Conservation (phyloP, 1,140 invertebrate genomes). For the Euwallacea fornicatus region DNA sequence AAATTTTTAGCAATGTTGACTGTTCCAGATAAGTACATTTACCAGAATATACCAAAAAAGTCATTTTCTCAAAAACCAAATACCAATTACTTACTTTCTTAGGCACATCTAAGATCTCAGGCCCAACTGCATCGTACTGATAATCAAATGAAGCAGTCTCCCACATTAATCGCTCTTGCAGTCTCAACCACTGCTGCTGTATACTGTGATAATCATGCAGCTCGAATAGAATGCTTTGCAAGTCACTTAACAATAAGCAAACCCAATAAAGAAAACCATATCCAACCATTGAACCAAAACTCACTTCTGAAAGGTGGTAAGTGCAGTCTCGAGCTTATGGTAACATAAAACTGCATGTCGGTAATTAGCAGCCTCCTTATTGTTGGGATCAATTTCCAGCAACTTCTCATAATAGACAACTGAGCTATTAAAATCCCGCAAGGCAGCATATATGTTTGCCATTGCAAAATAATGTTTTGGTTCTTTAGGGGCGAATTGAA, state of each 20-base stretch:
- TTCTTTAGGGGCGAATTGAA: slow-evolving; percentile 74
- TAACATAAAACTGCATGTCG: slow-evolving; percentile 72
- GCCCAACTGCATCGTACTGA: slow-evolving; percentile 38
- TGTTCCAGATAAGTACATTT: too few species aligned
- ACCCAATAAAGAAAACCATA: slow-evolving; percentile 13
- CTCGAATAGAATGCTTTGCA: slow-evolving; percentile 67
- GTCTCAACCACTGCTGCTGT: slow-evolving; percentile 65
- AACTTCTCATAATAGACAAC: slow-evolving; percentile 70
- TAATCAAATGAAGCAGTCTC: slow-evolving; percentile 61
- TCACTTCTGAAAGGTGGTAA: slow-evolving; percentile 64
- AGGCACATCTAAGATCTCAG: slow-evolving; percentile 42
- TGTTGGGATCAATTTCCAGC: slow-evolving; percentile 60
- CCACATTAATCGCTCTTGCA: slow-evolving; percentile 64
- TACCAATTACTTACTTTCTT: slow-evolving; percentile 35
- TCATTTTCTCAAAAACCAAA: too few species aligned
- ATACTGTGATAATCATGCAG: slow-evolving; percentile 68
- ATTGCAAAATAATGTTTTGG: slow-evolving; percentile 77
- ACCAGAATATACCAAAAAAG: too few species aligned
- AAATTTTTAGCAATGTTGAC: too few species aligned
- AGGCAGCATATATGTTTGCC: slow-evolving; percentile 73
- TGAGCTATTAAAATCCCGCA: slow-evolving; percentile 67
- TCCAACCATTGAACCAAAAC: slow-evolving; percentile 39
- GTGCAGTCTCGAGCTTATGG: slow-evolving; percentile 65
- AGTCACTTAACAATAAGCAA: slow-evolving; percentile 54
- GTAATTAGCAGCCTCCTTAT: slow-evolving; percentile 59